phyloP scores from a whole-genome alignment of 2,113 vertebrate species.

The Cisticola juncidis region DNA sequence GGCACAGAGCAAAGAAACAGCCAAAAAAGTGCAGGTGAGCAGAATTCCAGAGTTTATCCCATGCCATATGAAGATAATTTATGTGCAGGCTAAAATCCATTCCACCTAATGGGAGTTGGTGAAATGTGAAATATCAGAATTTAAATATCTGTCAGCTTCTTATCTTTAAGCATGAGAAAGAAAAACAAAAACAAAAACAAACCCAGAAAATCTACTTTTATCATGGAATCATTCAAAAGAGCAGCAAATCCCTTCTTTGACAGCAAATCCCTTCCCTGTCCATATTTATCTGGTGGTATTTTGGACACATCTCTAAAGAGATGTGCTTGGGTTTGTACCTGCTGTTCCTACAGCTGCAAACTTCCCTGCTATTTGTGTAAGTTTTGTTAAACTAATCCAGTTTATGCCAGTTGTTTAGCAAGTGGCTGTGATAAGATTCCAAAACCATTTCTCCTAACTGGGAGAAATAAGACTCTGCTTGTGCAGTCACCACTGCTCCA shows the following conservation, averaged over 20 bases:
- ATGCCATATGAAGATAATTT: neutral
- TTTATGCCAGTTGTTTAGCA: neutral
- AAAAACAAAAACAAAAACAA: accelerated
- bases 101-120: neutral
- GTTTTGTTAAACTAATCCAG: neutral
- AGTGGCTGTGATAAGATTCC: neutral
- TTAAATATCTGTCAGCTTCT: neutral
- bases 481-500: neutral
- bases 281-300: neutral
- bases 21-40: neutral
- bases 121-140: neutral
- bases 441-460: neutral
- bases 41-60: neutral
- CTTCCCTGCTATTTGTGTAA: neutral
- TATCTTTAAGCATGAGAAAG: neutral
- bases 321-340: neutral
- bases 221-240: neutral
- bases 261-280: neutral
- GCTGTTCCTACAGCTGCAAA: neutral
- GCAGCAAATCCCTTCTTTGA: neutral
- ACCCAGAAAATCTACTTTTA: neutral
- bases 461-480: neutral
- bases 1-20: neutral
- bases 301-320: neutral
- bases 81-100: neutral